Evolutionary conservation across 2,113 vertebrate species (phyloP).

Genomic region (Gracilinanus agilis): DNA sequence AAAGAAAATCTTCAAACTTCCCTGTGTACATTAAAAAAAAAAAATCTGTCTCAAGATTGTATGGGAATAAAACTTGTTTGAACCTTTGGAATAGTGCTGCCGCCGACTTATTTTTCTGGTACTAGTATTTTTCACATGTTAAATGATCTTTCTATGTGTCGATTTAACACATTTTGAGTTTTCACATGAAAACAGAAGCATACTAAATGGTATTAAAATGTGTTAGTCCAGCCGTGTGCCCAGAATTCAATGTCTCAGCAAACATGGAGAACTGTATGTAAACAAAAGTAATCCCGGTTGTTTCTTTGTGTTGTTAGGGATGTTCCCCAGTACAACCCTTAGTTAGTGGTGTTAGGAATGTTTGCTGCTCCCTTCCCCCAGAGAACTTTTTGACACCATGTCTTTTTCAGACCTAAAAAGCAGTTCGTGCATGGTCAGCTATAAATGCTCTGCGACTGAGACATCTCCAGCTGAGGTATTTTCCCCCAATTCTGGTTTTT

Average conservation of each 20-base stretch:
- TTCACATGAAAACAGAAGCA: slow-evolving; percentile 77
- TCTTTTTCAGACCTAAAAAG: slow-evolving; percentile 75
- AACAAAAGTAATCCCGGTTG: slow-evolving; percentile 83
- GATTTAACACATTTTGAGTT: slow-evolving; percentile 89
- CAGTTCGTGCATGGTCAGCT: slow-evolving; percentile 92
- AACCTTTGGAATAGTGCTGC: slow-evolving; percentile 80
- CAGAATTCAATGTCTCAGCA: slow-evolving; percentile 72
- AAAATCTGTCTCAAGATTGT: slow-evolving; percentile 69
- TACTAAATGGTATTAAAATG: slow-evolving; percentile 84
- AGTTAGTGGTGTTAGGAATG: slow-evolving; percentile 89
- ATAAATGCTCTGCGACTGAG: slow-evolving; percentile 65
- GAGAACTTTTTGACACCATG: slow-evolving; percentile 55
- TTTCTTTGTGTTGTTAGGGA: slow-evolving; percentile 88
- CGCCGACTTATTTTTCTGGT: slow-evolving; percentile 82
- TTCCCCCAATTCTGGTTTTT: slow-evolving; percentile 41
- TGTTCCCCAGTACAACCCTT: slow-evolving; percentile 87
- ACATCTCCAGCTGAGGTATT: slow-evolving; percentile 74
- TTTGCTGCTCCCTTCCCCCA: slow-evolving; percentile 83
- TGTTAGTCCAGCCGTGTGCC: slow-evolving; percentile 87
- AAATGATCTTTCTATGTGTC: slow-evolving; percentile 88
- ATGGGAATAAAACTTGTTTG: slow-evolving; percentile 81
- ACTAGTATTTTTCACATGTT: slow-evolving; percentile 84
- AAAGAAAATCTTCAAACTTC: slow-evolving; percentile 52
- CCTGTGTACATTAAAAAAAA: slow-evolving; percentile 73
- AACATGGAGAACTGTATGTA: slow-evolving; percentile 87